Base-by-base conservation (phyloP, 2,888 invertebrate species). In the Apoda limacodes region DNA sequence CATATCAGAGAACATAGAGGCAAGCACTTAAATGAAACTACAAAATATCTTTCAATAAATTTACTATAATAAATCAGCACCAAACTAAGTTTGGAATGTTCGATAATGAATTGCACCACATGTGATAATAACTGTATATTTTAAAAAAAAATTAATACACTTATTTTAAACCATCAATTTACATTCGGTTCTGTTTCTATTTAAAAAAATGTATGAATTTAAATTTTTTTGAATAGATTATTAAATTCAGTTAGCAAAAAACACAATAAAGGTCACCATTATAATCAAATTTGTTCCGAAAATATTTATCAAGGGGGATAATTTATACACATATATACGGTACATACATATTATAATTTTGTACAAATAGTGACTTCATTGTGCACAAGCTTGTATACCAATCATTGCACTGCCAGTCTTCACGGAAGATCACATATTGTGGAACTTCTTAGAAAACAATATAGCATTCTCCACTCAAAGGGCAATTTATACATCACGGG, bases 71-170 rank as follows among this genome's bases (percentile, higher is more conserved):
- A 17, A 67, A 67, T 67, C 69, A 76, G 75, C 75, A 76, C 78
- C 76, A 78, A 76, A 78, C 75, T 58, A 69, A 47, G 76, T 78
- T 76, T 74, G 78, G 76, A 78, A 78, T 78, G 78, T 76, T 70
- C 71, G 5, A 6, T 17, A n/a, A n/a, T 61, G 65, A 74, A 75
- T 76, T 76, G 76, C 76, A 76, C 75, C 68, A 67, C 60, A 60
- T 55, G 48, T 59, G 64, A 69, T 69, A 61, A 63, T 55, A 61
- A 62, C 55, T 60, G 59, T 63, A 67, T 66, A 44, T 60, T 50
- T 48, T 53, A 46, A 46, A 48, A 48, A 54, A 50, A 50, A 53
- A 45, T 50, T 52, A 62, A 65, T 47, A 55, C 47, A 50, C 43
- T 50, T 44, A 48, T 54, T 40, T 47, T 35, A 39, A n/a, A n/a